Evolutionary conservation across 2,888 invertebrate genomes (phyloP), one percentile per base, ranked within the genome.

Genomic region (Patella pellucida): DNA sequence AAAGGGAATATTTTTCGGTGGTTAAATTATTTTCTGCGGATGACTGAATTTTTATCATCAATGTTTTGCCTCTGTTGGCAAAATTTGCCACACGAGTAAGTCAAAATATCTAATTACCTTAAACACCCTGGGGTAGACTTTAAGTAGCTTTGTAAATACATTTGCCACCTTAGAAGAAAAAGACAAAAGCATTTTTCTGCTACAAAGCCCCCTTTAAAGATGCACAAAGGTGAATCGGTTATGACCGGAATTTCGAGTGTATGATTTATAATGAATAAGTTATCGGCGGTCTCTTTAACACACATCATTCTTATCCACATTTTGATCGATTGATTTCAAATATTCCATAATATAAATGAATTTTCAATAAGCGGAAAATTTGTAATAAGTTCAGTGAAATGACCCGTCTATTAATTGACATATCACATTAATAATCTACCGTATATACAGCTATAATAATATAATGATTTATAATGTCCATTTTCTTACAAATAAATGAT

Each of bases 31-130:
- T 62, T 62, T 23, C 19, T 23, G 23, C 62, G 62, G 62, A 23
- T 62, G 62, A 23, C 19, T 62, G 62, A 11, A 12, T 19, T 62
- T 62, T 23, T 19, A 23, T 23, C 62, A 23, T 62, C 62, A 62
- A 19, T 62, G 23, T 62, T 62, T 62, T 62, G 62, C 62, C 19
- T 62, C 62, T 23, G 41, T 62, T 62, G 19, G 62, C 14, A 19
- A 62, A n/a, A 62, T 62, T 62, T 62, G 23, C 62, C 62, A 62
- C 62, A 62, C 62, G 62, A 62, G 62, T 62, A 62, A 62, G 62
- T 23, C 62, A 62, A 62, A 62, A 62, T 62, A 62, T 62, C 62
- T 62, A 62, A 62, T 62, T 62, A 62, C 23, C 62, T 23, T 23
- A 62, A 62, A 62, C 23, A 62, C 62, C 62, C 62, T 62, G 19